Evolutionary conservation across 2,888 invertebrate genomes (phyloP).

Genomic region (Amaurobius ferox): DNA sequence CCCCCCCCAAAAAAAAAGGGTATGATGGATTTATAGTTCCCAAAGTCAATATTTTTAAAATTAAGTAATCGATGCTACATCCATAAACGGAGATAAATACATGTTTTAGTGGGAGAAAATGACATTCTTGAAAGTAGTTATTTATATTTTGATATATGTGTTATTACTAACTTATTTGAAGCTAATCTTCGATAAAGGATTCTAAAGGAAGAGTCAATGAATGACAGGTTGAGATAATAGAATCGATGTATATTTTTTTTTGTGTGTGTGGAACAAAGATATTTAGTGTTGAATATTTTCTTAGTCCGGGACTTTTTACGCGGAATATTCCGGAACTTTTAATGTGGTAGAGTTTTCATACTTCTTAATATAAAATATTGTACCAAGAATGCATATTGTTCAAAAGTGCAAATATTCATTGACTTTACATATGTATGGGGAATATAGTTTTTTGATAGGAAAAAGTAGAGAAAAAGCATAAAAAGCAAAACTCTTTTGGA

Average conservation of each 20-base stretch:
- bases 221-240: not conserved
- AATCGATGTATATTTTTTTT: not conserved
- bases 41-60: conserved; percentile 1
- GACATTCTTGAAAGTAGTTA: conserved; percentile 21
- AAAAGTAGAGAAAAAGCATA: too few species aligned
- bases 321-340: too few species aligned
- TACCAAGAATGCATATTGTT: too few species aligned
- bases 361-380: too few species aligned
- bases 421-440: too few species aligned
- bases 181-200: not conserved
- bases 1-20: conserved; percentile 18
- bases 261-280: not conserved
- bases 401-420: too few species aligned
- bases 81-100: conserved; percentile 25
- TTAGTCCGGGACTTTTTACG: too few species aligned
- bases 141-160: conserved; percentile 27
- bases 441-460: too few species aligned
- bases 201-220: not conserved
- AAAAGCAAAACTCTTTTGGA: too few species aligned
- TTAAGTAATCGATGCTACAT: conserved; percentile 37
- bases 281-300: not conserved
- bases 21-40: conserved; percentile 53
- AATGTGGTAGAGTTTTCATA: too few species aligned
- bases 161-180: not conserved
- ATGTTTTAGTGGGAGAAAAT: conserved; percentile 10